These are phyloP conservation scores for Alviniconcha marisindica DNA, from an alignment of 1,140 invertebrate species.

Conservation along the genomic window DNA sequence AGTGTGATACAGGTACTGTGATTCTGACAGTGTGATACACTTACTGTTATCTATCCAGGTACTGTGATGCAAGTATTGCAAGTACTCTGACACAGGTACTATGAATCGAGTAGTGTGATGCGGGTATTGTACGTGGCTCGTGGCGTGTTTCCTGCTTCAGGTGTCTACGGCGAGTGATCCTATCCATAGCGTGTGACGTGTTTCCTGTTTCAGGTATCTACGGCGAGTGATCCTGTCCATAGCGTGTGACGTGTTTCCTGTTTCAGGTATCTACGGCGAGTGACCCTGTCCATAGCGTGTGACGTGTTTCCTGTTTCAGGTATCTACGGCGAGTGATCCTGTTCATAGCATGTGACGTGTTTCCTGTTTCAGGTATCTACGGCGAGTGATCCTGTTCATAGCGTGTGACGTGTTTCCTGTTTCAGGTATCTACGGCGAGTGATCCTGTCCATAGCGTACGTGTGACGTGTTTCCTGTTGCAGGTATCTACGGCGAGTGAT, in stretches of 20 bases:
- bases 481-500: too few species aligned
- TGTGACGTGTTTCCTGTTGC: too few species aligned
- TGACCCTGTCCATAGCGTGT: constrained; percentile 66
- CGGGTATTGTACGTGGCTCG: too few species aligned
- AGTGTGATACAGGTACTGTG: too few species aligned
- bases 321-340: constrained; percentile 64
- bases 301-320: constrained; percentile 64
- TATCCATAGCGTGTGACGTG: constrained; percentile 66
- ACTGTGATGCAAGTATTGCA: too few species aligned
- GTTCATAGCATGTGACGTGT: constrained; percentile 64
- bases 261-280: constrained; percentile 60
- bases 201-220: constrained; percentile 61
- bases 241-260: constrained; percentile 57
- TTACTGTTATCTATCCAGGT: too few species aligned
- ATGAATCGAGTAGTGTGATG: too few species aligned
- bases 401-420: constrained; percentile 57
- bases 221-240: constrained; percentile 61
- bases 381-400: constrained; percentile 60
- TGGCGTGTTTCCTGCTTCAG: too few species aligned
- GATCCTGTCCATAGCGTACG: constrained; percentile 64
- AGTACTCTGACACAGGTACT: too few species aligned
- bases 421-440: constrained; percentile 62
- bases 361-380: constrained; percentile 60
- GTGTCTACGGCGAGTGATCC: constrained; percentile 61
- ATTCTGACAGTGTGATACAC: too few species aligned